Conservation (phyloP, 2,797 vertebrate genomes). For the Cheirogaleus major region DNA sequence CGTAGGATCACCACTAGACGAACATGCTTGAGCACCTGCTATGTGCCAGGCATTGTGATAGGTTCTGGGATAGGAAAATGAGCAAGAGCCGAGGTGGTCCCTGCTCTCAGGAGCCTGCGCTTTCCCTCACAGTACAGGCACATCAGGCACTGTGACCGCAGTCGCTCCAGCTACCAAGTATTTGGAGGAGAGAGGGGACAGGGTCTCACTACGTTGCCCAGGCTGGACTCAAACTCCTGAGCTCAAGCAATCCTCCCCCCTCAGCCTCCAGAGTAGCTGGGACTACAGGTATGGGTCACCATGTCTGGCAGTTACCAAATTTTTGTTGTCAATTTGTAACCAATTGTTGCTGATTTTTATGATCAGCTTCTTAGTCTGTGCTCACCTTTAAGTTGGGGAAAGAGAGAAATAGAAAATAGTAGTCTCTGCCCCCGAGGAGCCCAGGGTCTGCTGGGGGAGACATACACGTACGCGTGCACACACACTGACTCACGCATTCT, state of each 20-base stretch:
- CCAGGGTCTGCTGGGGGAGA: background rate
- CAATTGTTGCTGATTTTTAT: background rate
- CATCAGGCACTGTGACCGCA: background rate
- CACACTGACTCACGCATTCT: background rate
- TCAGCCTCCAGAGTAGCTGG: background rate
- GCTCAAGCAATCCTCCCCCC: background rate
- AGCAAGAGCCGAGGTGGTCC: background rate
- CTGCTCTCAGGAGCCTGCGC: background rate
- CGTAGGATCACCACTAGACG: background rate
- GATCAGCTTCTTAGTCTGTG: background rate
- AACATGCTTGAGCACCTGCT: background rate
- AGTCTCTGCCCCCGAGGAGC: background rate
- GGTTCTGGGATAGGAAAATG: background rate
- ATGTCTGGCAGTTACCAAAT: background rate
- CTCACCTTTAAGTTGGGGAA: background rate
- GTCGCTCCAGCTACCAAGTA: background rate
- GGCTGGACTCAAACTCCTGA: background rate
- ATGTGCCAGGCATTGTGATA: background rate
- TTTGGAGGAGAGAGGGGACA: background rate
- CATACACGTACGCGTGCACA: accelerated
- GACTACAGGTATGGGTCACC: background rate
- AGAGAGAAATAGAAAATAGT: background rate
- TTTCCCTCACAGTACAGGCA: background rate
- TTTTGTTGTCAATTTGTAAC: background rate
- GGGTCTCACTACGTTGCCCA: background rate